Base-by-base conservation (phyloP, 2,113 vertebrate species). In the Pachyramphus minor region DNA sequence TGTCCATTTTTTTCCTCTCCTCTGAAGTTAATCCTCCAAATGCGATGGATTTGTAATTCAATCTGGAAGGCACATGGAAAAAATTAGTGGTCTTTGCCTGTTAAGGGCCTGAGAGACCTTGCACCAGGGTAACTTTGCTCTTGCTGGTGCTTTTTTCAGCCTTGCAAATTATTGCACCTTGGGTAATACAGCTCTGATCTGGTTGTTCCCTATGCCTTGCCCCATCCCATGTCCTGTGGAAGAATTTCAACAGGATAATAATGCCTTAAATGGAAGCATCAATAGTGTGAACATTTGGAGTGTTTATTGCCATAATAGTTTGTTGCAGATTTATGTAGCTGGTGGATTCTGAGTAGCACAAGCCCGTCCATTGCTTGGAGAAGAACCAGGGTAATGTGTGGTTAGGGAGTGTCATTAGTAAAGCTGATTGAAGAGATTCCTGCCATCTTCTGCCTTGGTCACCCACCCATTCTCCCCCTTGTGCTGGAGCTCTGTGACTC, bases 21-120 rank as follows among this genome's bases (percentile, higher is more conserved):
- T 89, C 87, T 75, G 64, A 84, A 89, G 73, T 78, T 89, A 84
- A 89, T 91, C 73, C 60, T 89, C 50, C 52, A 37, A 63, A 50
- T 74, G 33, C 62, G n/a, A 62, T 74, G 50, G 50, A 71, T 87
- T 78, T 89, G 80, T 95, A 95, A 89, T 71, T 82, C 55, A 31
- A 2, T 89, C 69, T 84, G 69, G 44, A 87, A n/a, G 18, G 52
- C 60, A 60, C 33, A 84, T 72, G 87, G 64, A 14, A 84, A 87
- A 89, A 63, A 72, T 59, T 23, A 14, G 35, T 35, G 35, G 18
- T n/a, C 21, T 81, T 62, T 75, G 42, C 20, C 55, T 81, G 28
- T 50, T 45, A 58, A 11, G 16, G 59, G 8, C 71, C 37, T 90
- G 80, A 71, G 73, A 55, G 69, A 81, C 52, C 47, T 84, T 93